Base-by-base conservation (phyloP, 2,113 vertebrate genomes). In the Syngnathus typhle region DNA sequence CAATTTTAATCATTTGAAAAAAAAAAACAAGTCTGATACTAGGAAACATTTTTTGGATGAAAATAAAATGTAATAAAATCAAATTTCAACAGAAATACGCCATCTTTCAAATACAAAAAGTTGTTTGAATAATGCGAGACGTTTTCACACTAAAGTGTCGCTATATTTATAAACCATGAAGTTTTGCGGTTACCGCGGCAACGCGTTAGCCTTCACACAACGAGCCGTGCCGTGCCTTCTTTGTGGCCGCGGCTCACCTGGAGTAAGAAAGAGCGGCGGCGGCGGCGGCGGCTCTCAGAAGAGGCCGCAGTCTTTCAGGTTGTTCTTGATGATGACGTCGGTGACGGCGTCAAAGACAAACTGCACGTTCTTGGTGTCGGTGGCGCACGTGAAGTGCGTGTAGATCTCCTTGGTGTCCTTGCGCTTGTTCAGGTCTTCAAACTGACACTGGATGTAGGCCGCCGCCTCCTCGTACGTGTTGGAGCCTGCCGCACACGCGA, bases 321-420 rank as follows among this genome's bases (percentile, higher is more conserved):
- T 99, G 92, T 99, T 98, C 90, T 99, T 99, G 91, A 99, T 99
- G 90, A 99, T 98, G 86, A 99, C 95, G 74, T 99, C 96, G 72
- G 96, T 99, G 87, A 99, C 96, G 13, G 96, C 96, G 87, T 99
- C 96, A 1, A 98, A 99, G 65, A 99, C 96, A 71, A 99, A 99
- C 87, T 99, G 96, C 88, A 99, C 96, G 58, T 99, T 99, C 93
- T 98, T 98, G 64, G 96, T 99, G 85, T 99, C 96, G 39, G 96
- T 99, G 89, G 96, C 96, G 90, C 96, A 98, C 3, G 95, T 99
- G 91, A 99, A 98, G 84, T 99, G 96, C 75, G 96, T 98, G 90
- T 99, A 99, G 67, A 99, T 98, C 89, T 99, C 96, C 88, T 98
- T 98, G 21, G 95, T 98, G 90, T 99, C 95, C 90, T 98, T 99